Evolutionary conservation across 2,113 vertebrate genomes (phyloP), one percentile per base, ranked within the genome.

Genomic region (Elaphurus davidianus): DNA sequence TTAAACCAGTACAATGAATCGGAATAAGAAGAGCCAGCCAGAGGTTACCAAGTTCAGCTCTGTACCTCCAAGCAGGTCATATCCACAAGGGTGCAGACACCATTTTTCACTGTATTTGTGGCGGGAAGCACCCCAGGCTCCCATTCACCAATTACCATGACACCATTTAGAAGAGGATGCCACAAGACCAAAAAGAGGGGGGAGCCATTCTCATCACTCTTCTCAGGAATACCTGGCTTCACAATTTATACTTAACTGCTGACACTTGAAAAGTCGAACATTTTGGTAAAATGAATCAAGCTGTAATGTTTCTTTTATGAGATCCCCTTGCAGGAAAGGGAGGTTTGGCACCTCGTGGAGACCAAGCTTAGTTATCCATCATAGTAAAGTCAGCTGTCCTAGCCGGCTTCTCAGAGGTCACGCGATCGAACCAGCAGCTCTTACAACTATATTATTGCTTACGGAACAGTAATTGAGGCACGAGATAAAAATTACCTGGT

Each of bases 371-470:
- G 99, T 99, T 99, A 99, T 99, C 99, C 99, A 99, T 99, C 99
- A 99, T 99, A 97, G 98, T 98, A 97, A 96, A 99, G 99, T 99
- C 99, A 99, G 99, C 99, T 99, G 99, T 99, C 99, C 99, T 98
- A 99, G 99, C 98, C 98, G 92, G 99, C 97, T 99, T 99, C 99
- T 99, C 99, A 98, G 99, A 99, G 99, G 99, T 99, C 99, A 99
- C 98, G 96, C 99, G 99, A 99, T 99, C 99, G 99, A 99, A 99
- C 98, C 88, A 97, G 98, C 99, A 98, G 99, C 99, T 99, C 99
- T 99, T 99, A 99, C 99, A 99, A 99, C 99, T 99, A 98, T 99
- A 99, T 99, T 99, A 99, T 99, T 99, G 99, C 99, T 99, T 98
- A 98, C 98, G 98, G 99, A 99, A 99, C 99, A 99, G 99, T 99